Base-by-base conservation (phyloP, 2,113 vertebrate genomes). In the Melanostigma gelatinosum region DNA sequence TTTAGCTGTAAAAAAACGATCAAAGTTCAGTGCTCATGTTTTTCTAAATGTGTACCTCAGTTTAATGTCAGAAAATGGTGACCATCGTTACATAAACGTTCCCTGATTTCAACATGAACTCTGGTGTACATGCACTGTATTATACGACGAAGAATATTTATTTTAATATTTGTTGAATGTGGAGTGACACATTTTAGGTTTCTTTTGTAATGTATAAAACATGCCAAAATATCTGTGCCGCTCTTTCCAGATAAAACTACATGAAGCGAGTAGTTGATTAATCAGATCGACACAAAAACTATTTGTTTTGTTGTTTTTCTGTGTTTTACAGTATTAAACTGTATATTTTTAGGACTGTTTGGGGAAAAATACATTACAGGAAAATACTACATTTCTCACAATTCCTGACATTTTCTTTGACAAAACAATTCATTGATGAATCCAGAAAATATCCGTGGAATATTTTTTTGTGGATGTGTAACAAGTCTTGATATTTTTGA, bases 41-140 rank as follows among this genome's bases (percentile, higher is more conserved):
- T 71, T 32, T 34, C 36, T 16, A 46, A 3, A 48, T 44, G 57
- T 76, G 16, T 29, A 69, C 24, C 32, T 81, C 15, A 22, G 6
- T 62, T 68, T 66, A 10, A 64, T 64, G 5, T 32, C 60, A 64
- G 42, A 38, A 61, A 67, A 60, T 12, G 48, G 6, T n/a, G 68
- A 72, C 15, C 6, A 3, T 50, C 13, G 3, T 3, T 62, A 22
- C 6, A 24, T 60, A 9, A 74, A 77, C 16, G n/a, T 62, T 38
- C 6, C 8, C 20, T 44, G 29, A 18, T 63, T 73, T 79, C 36
- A 40, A 50, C 55, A 27, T 18, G 12, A 70, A 38, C 70, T 63
- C 72, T 65, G 36, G 20, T 24, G 36, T 0, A 58, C 18, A 20
- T 52, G 77, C 62, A 72, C 78, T 75, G 76, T 69, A 10, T 54